These are phyloP conservation scores for Chloroclysta siterata DNA, from an alignment of 2,888 invertebrate genomes.

Conservation along the genomic window DNA sequence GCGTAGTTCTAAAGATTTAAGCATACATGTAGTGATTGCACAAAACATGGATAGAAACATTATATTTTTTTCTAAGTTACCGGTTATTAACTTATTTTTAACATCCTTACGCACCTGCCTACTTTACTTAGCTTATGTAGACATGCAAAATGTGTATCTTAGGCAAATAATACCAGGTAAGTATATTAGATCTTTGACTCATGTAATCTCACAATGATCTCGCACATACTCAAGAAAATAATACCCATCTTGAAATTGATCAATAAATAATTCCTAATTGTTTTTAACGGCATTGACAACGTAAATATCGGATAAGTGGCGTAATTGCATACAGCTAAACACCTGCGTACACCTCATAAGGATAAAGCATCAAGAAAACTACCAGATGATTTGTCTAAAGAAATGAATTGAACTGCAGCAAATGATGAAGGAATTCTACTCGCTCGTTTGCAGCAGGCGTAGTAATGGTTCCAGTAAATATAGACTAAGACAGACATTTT, in stretches of 20 bases:
- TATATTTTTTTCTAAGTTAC: too few species aligned
- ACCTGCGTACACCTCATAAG: conserved; percentile 19
- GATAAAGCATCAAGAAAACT: conserved; percentile 8
- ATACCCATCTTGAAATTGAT: conserved; percentile 38
- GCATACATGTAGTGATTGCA: too few species aligned
- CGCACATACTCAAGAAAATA: neutral
- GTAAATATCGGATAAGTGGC: conserved; percentile 31
- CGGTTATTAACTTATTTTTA: too few species aligned
- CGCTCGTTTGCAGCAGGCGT: neutral
- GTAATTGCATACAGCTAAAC: conserved; percentile 26
- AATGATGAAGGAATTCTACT: neutral
- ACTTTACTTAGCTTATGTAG: too few species aligned
- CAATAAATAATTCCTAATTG: conserved; percentile 46
- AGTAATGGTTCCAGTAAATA: conserved; percentile 1
- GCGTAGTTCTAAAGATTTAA: too few species aligned
- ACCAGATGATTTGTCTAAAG: conserved; percentile 8
- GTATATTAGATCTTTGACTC: neutral
- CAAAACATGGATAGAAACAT: too few species aligned
- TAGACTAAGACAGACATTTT: too few species aligned
- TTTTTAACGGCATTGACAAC: conserved; percentile 33
- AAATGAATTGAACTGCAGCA: conserved; percentile 7
- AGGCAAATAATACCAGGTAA: too few species aligned
- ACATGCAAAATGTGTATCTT: too few species aligned
- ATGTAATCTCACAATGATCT: neutral
- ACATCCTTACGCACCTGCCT: too few species aligned